These are phyloP conservation scores for Micoletzkya japonica DNA, from an alignment of 2,888 invertebrate genomes.

Conservation along the genomic window DNA sequence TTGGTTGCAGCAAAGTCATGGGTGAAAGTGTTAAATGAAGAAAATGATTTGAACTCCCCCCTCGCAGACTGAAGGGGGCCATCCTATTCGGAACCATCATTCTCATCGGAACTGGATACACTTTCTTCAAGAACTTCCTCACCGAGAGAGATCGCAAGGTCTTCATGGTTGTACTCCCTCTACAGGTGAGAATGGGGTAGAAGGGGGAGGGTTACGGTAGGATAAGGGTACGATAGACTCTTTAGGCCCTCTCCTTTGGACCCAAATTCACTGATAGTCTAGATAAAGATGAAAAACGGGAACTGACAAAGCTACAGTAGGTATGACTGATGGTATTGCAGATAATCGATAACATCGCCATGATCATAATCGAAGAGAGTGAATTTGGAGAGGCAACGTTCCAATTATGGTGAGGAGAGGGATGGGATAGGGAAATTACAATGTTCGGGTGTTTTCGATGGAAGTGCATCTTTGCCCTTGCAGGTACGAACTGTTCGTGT, in stretches of 20 bases:
- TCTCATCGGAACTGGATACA: constrained; percentile 96
- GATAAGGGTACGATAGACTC: too few species aligned
- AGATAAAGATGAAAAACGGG: too few species aligned
- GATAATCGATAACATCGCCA: constrained; percentile 94
- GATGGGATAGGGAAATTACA: neutral
- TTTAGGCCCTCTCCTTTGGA: too few species aligned
- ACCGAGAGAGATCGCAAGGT: constrained; percentile 94
- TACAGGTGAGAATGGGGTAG: constrained; percentile 75
- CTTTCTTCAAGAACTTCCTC: constrained; percentile 94
- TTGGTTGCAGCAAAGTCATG: too few species aligned
- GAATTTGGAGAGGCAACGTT: constrained; percentile 89
- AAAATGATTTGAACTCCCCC: neutral
- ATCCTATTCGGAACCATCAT: constrained; percentile 93
- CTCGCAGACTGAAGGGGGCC: constrained; percentile 79
- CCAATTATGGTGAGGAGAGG: constrained; percentile 69
- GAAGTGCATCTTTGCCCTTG: constrained; percentile 30
- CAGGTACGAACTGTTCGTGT: constrained; percentile 68
- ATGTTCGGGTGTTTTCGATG: too few species aligned
- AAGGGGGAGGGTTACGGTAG: too few species aligned
- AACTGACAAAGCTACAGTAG: neutral
- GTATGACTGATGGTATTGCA: constrained; percentile 65
- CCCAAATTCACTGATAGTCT: too few species aligned
- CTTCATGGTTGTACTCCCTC: constrained; percentile 93
- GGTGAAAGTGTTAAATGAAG: too few species aligned
- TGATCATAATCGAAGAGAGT: constrained; percentile 94